phyloP scores from a whole-genome alignment of 2,113 vertebrate genomes.

The Corvus hawaiiensis region DNA sequence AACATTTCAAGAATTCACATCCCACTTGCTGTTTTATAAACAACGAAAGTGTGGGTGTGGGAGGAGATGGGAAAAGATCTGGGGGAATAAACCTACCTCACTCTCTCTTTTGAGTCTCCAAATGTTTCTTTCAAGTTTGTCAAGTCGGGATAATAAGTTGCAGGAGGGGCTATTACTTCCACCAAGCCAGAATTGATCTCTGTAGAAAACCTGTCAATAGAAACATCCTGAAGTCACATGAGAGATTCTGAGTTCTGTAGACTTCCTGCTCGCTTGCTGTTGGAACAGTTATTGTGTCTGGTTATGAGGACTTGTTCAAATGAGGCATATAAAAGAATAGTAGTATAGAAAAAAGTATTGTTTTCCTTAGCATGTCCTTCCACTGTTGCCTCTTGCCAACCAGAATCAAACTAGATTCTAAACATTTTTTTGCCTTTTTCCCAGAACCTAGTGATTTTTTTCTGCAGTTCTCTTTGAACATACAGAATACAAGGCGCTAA shows the following conservation, averaged over 20 bases:
- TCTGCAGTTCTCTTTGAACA: neutral
- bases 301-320: neutral
- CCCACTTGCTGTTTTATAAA: slow-evolving; percentile 29
- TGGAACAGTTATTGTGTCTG: neutral
- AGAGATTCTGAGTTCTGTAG: neutral
- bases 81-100: slow-evolving; percentile 76
- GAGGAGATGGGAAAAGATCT: neutral
- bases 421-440: neutral
- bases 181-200: slow-evolving; percentile 92
- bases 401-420: neutral
- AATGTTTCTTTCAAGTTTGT: slow-evolving; percentile 94
- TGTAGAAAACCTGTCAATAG: slow-evolving; percentile 82
- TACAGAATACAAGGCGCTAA: neutral
- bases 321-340: neutral
- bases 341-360: neutral
- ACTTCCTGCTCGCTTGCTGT: neutral
- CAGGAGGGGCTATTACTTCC: slow-evolving; percentile 94
- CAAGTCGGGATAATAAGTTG: slow-evolving; percentile 91
- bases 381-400: neutral
- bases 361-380: neutral
- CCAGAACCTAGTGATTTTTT: neutral
- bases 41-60: neutral
- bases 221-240: neutral
- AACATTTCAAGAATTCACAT: slow-evolving; percentile 50
- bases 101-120: slow-evolving; percentile 94